Base-by-base conservation (phyloP, 2,888 invertebrate species). In the Xiphydria camelus region DNA sequence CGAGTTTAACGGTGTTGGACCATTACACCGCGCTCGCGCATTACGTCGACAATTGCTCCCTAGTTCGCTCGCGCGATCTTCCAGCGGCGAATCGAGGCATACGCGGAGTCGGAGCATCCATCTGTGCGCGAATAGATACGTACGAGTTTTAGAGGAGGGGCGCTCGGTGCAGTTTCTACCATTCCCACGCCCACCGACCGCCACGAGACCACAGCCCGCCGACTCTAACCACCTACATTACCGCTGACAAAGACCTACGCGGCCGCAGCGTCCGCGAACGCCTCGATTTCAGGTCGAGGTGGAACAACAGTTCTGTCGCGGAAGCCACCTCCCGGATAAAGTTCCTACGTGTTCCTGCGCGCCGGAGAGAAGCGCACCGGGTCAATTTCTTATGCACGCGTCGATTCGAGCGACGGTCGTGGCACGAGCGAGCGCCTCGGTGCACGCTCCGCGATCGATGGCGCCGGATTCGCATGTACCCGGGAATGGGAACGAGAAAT, bases 171-270 rank as follows among this genome's bases (percentile, higher is more conserved):
- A 31, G 59, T 61, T 61, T 64, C 56, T 56, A 55, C 47, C 46
- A 62, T 63, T 63, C 63, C 57, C 63, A 64, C 64, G 64, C 61
- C 62, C 53, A 61, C 64, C 51, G 37, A 20, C 29, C 7, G 29
- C 29, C 29, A 10, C 29, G 43, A 46, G 49, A 48, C 53, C 35
- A 55, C 59, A 61, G 54, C 34, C 43, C 33, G 38, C 20, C 26
- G 19, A 47, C 45, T 35, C 57, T 45, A 60, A 59, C 59, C 55
- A 53, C 57, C 53, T 56, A 49, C 57, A 64, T 66, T 62, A 62
- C 51, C 47, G 23, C 23, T 34, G 34, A 34, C 34, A 34, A 34
- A 34, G 34, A 18, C 34, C 17, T 34, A 34, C 34, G 15, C n/a
- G 17, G 6, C 6, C 23, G n/a, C 23, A 14, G 34, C 10, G 34